phyloP scores from a whole-genome alignment of 2,888 invertebrate genomes.

The Microctonus hyperodae region DNA sequence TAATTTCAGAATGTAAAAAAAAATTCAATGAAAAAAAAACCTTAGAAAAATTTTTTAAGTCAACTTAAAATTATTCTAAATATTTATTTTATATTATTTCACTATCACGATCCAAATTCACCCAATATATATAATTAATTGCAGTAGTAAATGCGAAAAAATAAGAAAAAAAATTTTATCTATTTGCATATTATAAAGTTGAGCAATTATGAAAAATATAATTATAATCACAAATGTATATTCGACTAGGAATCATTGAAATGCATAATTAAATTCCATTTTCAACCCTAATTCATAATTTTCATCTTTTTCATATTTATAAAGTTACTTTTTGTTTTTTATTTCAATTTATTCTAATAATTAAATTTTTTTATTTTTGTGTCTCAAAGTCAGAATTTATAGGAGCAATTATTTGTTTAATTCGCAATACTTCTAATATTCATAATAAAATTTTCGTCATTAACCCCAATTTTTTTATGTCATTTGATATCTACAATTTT shows the following conservation, averaged over 20 bases:
- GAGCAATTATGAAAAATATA: conserved; percentile 3
- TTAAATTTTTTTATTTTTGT: too few relatives aligned
- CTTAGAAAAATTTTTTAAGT: too few relatives aligned
- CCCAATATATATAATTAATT: too few relatives aligned
- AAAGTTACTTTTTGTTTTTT: background rate
- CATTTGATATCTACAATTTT: conserved; percentile 11
- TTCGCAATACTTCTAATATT: too few relatives aligned
- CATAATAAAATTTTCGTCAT: too few relatives aligned
- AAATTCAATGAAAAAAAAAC: too few relatives aligned
- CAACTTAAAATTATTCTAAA: too few relatives aligned
- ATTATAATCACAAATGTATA: background rate
- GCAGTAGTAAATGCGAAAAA: too few relatives aligned
- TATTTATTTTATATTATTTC: too few relatives aligned
- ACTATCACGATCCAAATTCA: too few relatives aligned
- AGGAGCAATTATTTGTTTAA: background rate
- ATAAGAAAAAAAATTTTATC: background rate
- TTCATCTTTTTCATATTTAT: background rate
- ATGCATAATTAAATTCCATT: background rate
- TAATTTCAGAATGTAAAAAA: too few relatives aligned
- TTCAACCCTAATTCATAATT: conserved; percentile 4
- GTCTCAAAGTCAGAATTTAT: background rate
- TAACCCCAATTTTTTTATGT: too few relatives aligned
- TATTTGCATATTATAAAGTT: background rate
- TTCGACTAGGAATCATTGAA: conserved; percentile 14
- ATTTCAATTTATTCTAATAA: background rate